Base-by-base conservation (phyloP, 2,797 vertebrate species). In the Spinibarbus caldwelli region DNA sequence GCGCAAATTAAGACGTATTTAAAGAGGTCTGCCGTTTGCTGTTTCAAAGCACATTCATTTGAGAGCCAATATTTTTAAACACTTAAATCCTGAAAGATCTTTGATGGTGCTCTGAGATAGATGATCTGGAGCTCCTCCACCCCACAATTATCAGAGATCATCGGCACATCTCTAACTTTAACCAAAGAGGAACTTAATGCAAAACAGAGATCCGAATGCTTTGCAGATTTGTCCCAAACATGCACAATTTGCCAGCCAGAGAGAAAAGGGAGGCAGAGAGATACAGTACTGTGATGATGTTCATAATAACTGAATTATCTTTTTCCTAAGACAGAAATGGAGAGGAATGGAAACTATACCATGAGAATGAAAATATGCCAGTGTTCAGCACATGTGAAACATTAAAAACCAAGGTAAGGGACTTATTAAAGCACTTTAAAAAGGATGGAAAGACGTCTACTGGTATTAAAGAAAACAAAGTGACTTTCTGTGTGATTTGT, bases 111-210 rank as follows among this genome's bases (percentile, higher is more conserved):
- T 91, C 89, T 87, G 23, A 89, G 89, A 88, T 26, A 57, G 85
- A 84, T 86, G 82, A 88, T 86, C 87, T 75, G 87, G 90, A 89
- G 91, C 91, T 91, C 89, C 89, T 93, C 86, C 92, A 91, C 89
- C 87, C 78, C 84, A 87, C 89, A 85, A 91, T 89, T 87, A 89
- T 89, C 90, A 89, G 88, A 92, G 93, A 93, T 94, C 92, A 91
- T 90, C 87, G 87, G 89, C 84, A 88, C 89, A 84, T 82, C 78
- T 91, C 85, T 73, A 85, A 90, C 86, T 91, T 87, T 29, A 90
- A 93, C 91, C 91, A 89, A 85, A 90, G 90, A 92, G 91, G 93
- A 91, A 90, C 90, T 89, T 95, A 93, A 94, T 94, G 89, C 89
- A 84, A 86, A 89, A 77, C 91, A 94, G 93, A 89, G 89, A 88